phyloP scores from a whole-genome alignment of 2,797 vertebrate genomes.

The Sphaeramia orbicularis region DNA sequence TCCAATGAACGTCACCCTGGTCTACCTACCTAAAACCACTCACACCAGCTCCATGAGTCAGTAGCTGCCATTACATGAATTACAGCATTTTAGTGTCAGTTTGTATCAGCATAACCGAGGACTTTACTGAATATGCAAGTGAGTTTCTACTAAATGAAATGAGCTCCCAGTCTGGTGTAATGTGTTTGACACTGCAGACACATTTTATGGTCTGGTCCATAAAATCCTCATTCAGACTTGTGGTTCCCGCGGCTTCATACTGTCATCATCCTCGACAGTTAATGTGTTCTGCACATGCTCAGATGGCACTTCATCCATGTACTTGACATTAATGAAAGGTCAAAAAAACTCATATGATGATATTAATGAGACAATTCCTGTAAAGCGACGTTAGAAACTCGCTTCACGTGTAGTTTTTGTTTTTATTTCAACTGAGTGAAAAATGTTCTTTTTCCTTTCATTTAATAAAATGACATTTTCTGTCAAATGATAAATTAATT shows the following conservation, averaged over 20 bases:
- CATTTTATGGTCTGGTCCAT: conserved; percentile 28
- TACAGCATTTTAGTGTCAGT: conserved; percentile 14
- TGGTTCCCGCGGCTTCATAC: conserved; percentile 20
- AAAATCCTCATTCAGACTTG: conserved; percentile 28
- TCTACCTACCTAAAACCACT: too few relatives aligned
- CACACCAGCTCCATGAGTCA: not conserved
- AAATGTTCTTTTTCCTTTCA: too few relatives aligned
- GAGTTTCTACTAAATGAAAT: conserved; percentile 14
- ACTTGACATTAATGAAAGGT: conserved; percentile 3
- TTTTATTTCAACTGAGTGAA: too few relatives aligned
- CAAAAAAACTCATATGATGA: conserved; percentile 1
- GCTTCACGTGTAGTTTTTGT: too few relatives aligned
- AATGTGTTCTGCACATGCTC: conserved; percentile 55
- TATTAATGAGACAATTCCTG: not conserved
- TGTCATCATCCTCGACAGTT: conserved; percentile 21
- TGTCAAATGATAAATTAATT: too few relatives aligned
- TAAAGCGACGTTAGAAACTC: not conserved
- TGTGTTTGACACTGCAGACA: conserved; percentile 18
- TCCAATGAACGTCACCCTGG: too few relatives aligned
- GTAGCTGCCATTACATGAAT: conserved; percentile 6
- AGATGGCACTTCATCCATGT: not conserved
- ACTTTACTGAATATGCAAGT: conserved; percentile 18
- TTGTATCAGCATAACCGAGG: conserved; percentile 1
- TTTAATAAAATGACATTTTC: too few relatives aligned
- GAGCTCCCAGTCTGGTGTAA: conserved; percentile 2